phyloP scores from a whole-genome alignment of 1,140 invertebrate species.

The Hycleus cichorii region DNA sequence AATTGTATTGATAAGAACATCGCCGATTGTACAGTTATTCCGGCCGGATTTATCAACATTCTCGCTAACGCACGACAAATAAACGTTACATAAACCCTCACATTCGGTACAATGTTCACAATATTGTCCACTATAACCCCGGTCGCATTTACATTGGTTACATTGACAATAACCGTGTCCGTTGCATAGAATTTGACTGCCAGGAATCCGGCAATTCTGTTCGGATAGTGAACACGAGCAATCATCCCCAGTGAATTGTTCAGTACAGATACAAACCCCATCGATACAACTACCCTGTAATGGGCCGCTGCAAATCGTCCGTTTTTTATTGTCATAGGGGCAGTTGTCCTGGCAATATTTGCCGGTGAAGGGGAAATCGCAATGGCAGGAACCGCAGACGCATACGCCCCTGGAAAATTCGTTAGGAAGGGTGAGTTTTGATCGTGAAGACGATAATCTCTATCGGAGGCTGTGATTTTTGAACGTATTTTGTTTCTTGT shows the following conservation, averaged over 20 bases:
- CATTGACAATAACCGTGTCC: constrained; percentile 29
- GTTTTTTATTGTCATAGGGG: constrained; percentile 11
- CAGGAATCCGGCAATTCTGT: constrained; percentile 20
- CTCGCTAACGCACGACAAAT: constrained; percentile 11
- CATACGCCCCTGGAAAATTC: constrained; percentile 27
- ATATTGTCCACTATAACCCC: constrained; percentile 22
- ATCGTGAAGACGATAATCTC: no score
- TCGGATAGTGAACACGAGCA: constrained; percentile 26
- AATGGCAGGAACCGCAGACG: constrained; percentile 24
- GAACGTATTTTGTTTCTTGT: no score
- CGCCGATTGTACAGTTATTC: no score
- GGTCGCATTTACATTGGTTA: constrained; percentile 24
- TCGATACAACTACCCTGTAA: constrained; percentile 26
- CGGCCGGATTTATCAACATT: background rate
- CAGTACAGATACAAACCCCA: constrained; percentile 25
- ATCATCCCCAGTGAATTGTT: constrained; percentile 19
- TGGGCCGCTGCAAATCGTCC: constrained; percentile 24
- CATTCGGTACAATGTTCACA: constrained; percentile 27
- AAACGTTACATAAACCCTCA: constrained; percentile 18
- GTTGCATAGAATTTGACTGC: constrained; percentile 18
- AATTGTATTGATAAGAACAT: constrained; percentile 1
- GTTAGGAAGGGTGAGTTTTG: background rate
- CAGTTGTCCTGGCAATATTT: constrained; percentile 30
- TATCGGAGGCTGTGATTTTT: no score
- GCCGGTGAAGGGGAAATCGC: constrained; percentile 18